Evolutionary conservation across 2,113 vertebrate species (phyloP).

Genomic region (Herpetotheres cachinnans): DNA sequence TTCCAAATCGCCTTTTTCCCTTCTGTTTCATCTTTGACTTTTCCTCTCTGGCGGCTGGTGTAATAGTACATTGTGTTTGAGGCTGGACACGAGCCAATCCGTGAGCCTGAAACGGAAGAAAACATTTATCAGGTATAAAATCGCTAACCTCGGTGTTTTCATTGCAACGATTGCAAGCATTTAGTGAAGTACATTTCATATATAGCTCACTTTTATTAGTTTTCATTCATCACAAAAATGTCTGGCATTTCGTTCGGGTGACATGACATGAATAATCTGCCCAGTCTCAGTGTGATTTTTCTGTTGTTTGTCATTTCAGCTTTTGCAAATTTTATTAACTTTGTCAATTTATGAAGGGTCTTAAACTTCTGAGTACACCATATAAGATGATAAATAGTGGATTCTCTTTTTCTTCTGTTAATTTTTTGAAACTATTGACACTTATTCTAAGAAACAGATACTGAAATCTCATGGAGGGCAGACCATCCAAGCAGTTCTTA

Average conservation of each 20-base stretch:
- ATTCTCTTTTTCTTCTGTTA: not conserved
- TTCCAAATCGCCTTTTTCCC: constrained; percentile 77
- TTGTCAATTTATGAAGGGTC: not conserved
- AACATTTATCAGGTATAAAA: constrained; percentile 99
- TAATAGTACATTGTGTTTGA: constrained; percentile 99
- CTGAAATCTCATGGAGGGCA: not conserved
- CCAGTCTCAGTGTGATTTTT: not conserved
- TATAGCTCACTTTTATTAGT: not conserved
- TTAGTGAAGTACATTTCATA: constrained; percentile 24
- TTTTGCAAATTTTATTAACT: not conserved
- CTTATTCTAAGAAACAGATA: not conserved
- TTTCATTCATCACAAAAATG: constrained; percentile 35
- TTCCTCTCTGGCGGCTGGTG: constrained; percentile 83
- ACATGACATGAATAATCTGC: not conserved
- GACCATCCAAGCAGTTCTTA: not conserved
- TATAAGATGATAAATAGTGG: not conserved
- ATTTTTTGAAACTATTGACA: not conserved
- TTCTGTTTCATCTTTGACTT: constrained; percentile 77
- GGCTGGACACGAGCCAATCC: constrained; percentile 99
- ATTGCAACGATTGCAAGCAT: not conserved
- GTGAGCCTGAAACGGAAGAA: constrained; percentile 97
- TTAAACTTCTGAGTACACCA: not conserved
- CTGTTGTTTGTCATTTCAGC: not conserved
- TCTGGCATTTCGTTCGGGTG: constrained; percentile 40
- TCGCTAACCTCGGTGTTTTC: constrained; percentile 37